Base-by-base conservation (phyloP, 2,888 invertebrate genomes). In the Zootermopsis nevadensis region DNA sequence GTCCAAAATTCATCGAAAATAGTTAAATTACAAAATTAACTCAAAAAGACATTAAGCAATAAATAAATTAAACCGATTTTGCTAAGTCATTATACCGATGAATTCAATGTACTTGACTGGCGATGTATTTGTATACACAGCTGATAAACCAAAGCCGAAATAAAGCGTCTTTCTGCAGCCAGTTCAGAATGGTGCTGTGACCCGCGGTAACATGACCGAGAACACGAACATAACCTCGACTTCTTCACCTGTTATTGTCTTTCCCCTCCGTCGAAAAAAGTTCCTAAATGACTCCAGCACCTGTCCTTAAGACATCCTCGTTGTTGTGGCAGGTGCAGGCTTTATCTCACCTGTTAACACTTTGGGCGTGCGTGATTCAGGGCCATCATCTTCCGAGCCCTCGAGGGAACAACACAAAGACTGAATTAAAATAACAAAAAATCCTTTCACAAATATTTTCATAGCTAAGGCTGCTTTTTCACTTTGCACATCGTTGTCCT, bases 281-380 rank as follows among this genome's bases (percentile, higher is more conserved):
- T 27, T 6, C 60, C 27, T 60, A 60, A 60, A 27, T 60, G 60
- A 60, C 60, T n/a, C n/a, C 7, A 10, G n/a, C 60, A 60, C 60
- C 60, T 60, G 60, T 60, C 60, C 19, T 48, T 15, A 48, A 48
- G 19, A 19, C 48, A 48, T n/a, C 60, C n/a, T 7, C 60, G n/a
- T n/a, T 60, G 60, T 60, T 60, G n/a, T 60, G 27, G 60, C 60
- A 60, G 60, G 60, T 60, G 60, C 60, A 27, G 27, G 4, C 60
- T 60, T 60, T 12, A 27, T 60, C n/a, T 60, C 60, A 60, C 60
- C 60, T 60, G 60, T 60, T 60, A 60, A 27, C 60, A 60, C 60
- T 60, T 6, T 8, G 27, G 15, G 27, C n/a, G 60, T 60, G 60
- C 60, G 60, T 60, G 60, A 27, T 60, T 27, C 60, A 60, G 60